Percentiles rank a stretch among this genome's conserved stretches.
These are phyloP conservation scores for Cerastoderma edule DNA, from an alignment of 2,888 invertebrate genomes.

Conservation along the genomic window DNA sequence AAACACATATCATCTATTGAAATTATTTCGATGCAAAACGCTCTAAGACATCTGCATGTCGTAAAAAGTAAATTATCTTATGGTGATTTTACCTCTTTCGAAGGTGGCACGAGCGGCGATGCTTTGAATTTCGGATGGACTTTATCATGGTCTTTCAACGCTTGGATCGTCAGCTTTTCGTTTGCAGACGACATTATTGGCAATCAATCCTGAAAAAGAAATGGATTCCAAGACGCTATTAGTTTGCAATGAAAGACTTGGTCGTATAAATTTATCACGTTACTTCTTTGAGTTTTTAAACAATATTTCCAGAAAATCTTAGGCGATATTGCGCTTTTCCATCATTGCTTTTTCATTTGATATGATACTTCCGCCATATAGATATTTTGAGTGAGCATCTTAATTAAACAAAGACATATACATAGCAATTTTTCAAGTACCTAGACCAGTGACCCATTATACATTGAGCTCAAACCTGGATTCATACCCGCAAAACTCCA, in stretches of 20 bases:
- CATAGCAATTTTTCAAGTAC: too few species aligned
- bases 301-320: too few species aligned
- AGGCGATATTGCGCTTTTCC: too few species aligned
- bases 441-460: too few species aligned
- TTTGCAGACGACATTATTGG: constrained; percentile 38
- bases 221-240: background rate
- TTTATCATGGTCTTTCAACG: constrained; percentile 71
- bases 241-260: background rate
- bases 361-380: background rate
- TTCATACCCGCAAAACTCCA: too few species aligned
- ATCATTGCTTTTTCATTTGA: background rate
- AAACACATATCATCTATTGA: too few species aligned
- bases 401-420: too few species aligned
- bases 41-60: too few species aligned
- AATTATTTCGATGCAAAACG: too few species aligned
- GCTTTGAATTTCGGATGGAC: constrained; percentile 70
- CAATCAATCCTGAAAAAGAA: background rate
- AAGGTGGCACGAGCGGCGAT: constrained; percentile 29
- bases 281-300: background rate
- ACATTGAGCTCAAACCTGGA: too few species aligned
- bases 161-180: constrained; percentile 71
- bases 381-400: too few species aligned
- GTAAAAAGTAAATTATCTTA: background rate
- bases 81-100: constrained; percentile 55
- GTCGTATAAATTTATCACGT: background rate